Conservation (phyloP, 2,113 vertebrate genomes). For the Sula dactylatra region DNA sequence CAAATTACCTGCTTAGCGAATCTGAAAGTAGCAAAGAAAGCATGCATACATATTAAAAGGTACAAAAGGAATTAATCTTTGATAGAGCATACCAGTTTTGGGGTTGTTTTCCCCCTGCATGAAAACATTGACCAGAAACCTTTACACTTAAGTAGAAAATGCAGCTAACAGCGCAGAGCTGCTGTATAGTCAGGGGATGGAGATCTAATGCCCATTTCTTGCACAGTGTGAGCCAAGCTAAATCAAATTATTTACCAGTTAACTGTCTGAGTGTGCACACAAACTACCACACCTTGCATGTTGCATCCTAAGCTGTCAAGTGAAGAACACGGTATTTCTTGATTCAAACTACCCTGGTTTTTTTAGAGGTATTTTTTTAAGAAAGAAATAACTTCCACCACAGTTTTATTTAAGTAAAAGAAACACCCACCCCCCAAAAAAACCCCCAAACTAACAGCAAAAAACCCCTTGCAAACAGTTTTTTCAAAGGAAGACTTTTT, state of each 20-base stretch:
- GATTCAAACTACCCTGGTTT: neutral
- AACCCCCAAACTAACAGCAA: accelerated
- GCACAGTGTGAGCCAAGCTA: no score
- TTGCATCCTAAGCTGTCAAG: neutral
- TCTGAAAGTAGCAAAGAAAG: neutral
- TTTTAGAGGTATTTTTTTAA: neutral
- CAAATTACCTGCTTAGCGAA: neutral
- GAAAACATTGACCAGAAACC: neutral
- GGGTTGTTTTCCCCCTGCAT: no score
- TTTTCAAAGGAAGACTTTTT: neutral
- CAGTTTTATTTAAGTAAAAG: neutral
- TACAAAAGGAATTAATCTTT: neutral
- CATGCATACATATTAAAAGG: neutral
- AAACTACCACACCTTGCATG: neutral
- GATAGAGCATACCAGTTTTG: neutral
- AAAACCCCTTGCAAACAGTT: neutral
- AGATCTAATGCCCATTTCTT: neutral
- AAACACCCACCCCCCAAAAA: no score
- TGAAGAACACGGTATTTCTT: neutral
- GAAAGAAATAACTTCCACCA: neutral
- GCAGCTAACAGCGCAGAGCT: neutral
- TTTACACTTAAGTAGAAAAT: neutral
- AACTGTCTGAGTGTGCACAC: no score
- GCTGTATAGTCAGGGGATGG: neutral
- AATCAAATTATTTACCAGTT: neutral